Base-by-base conservation (phyloP, 2,797 vertebrate genomes). In the Serranus cabrilla region DNA sequence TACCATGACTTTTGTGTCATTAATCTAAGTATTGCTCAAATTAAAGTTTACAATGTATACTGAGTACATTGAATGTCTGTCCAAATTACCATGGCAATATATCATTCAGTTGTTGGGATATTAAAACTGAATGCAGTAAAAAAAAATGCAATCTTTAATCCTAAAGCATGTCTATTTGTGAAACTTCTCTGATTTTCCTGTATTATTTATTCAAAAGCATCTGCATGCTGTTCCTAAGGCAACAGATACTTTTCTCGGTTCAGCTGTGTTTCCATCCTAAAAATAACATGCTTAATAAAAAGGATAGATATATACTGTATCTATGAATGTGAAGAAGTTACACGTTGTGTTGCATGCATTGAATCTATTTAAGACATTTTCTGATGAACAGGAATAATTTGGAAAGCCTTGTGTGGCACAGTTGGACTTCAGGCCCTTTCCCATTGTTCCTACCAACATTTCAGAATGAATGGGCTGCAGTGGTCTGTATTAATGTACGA, bases 401-500 rank as follows among this genome's bases (percentile, higher is more conserved):
- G 0, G 4, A 58, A 27, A 56, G 11, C 34, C 1, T 34, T 45
- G 42, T 31, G 61, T 71, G 31, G 62, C 31, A 51, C 14, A 5
- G 21, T 40, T 60, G 42, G 23, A 76, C 47, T 45, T 61, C 9
- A 0, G 16, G 21, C 13, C 5, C 16, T 55, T 72, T 18, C 57
- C 31, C 67, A 25, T 63, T 51, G 4, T 14, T 63, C 37, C 31
- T 23, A 25, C 23, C 25, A 50, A 11, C 62, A 51, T 68, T 58
- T 65, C 42, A 49, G 64, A 83, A 60, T 71, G 63, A 78, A 71
- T 46, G 63, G 63, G 45, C 54, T 58, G 61, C 62, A 62, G 60
- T 56, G 72, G 47, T 40, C 2, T n/a, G 2, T 23, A 7, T 64
- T 70, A 74, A 81, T 63, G 73, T 69, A 71, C 50, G 57, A 51